Percentiles rank a stretch among this genome's conserved stretches.
These are phyloP conservation scores for Pammene fasciana DNA, from an alignment of 2,888 invertebrate species.

Conservation along the genomic window DNA sequence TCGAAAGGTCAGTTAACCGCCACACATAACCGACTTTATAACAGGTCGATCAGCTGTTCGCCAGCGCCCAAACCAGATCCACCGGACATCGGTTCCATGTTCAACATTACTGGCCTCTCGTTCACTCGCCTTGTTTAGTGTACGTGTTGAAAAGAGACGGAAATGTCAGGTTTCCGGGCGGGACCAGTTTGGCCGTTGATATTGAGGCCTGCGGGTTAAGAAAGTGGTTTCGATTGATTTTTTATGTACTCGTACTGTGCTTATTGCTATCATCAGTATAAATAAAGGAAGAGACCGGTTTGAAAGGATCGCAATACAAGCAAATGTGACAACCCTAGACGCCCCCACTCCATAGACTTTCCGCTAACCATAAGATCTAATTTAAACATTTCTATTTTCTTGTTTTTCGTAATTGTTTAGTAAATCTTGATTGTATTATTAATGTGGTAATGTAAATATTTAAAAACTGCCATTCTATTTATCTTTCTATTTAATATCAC, in stretches of 20 bases:
- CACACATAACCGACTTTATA: slow-evolving; percentile 32
- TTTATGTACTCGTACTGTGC: neutral
- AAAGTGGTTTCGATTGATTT: slow-evolving; percentile 29
- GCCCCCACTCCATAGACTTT: too few species aligned
- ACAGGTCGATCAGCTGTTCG: slow-evolving; percentile 36
- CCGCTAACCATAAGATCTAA: too few species aligned
- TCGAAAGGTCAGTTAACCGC: slow-evolving; percentile 30
- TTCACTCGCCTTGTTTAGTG: neutral
- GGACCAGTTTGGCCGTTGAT: slow-evolving; percentile 22
- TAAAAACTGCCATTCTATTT: too few species aligned
- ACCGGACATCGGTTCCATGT: neutral
- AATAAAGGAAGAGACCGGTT: too few species aligned
- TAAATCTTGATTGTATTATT: too few species aligned
- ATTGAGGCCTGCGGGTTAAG: slow-evolving; percentile 28
- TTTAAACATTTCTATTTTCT: too few species aligned
- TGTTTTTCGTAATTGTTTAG: too few species aligned
- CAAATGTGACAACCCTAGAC: too few species aligned
- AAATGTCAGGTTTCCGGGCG: neutral
- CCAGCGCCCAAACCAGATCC: slow-evolving; percentile 1
- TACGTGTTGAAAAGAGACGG: neutral
- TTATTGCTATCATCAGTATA: too few species aligned
- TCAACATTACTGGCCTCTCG: neutral
- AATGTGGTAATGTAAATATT: too few species aligned
- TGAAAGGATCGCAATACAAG: too few species aligned
- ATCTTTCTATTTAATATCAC: too few species aligned